Base-by-base conservation (phyloP, 2,113 vertebrate species). In the Rhinolophus ferrumequinum region DNA sequence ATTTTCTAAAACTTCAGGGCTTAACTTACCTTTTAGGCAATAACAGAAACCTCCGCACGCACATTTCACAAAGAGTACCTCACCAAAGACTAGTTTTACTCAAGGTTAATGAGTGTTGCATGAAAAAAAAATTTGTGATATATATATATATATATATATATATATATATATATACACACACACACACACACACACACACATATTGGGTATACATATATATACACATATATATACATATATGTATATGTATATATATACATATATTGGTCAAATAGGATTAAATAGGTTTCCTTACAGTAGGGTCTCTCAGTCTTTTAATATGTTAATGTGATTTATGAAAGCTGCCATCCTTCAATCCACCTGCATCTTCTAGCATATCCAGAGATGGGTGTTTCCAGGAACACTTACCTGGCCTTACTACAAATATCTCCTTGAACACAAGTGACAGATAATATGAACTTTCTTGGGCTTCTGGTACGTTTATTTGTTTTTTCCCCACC, bases 1-100 rank as follows among this genome's bases (percentile, higher is more conserved):
- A 80, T 44, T 95, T 97, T 88, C 85, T 67, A 82, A 85, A 94
- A 69, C 10, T 80, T 82, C 13, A 44, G 22, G 12, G 19, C 24
- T 88, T 87, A 80, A 80, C 13, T 58, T 60, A 88, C 10, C 5
- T 75, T 90, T 56, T 9, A 76, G 64, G 60, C 66, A 56, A 41
- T 58, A 50, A 89, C 22, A 83, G 35, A 67, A 70, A 77, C 35
- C 38, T 62, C 35, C 52, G 22, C 21, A 75, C 35, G 82, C 56
- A 69, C 2, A 28, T 72, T 95, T 85, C 54, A 67, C 18, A 69
- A 91, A 44, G 66, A 30, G 5, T 58, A 8, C 35, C 60, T 16
- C 38, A 72, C 52, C 24, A 58, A 58, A 84, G 38, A 56, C 4
- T 19, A 77, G 10, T 35, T 69, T 35, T 44, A 50, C 8, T 10